A percentile compares a stretch with the other conserved stretches of the same genome.
phyloP scores from a whole-genome alignment of 2,888 invertebrate species.

The Lasioglossum lativentre region DNA sequence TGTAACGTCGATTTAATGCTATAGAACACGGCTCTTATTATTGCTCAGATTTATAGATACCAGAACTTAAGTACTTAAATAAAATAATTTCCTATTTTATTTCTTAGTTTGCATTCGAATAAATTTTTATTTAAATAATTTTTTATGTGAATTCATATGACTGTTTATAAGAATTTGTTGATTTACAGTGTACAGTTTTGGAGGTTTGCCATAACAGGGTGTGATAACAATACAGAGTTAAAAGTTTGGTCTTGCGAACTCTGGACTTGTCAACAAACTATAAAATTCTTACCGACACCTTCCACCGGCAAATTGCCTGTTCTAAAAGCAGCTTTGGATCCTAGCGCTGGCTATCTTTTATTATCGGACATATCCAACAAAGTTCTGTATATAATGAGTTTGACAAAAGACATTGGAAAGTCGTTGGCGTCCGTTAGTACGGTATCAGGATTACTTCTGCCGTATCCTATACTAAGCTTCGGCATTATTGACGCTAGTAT shows the following conservation, averaged over 20 bases:
- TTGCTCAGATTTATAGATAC: no score
- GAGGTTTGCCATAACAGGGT: constrained; percentile 97
- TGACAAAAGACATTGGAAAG: constrained; percentile 88
- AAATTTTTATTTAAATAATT: background rate
- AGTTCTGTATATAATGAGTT: constrained; percentile 93
- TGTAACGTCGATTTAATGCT: background rate
- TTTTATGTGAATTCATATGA: background rate
- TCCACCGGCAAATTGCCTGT: constrained; percentile 84
- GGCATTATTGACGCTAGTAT: constrained; percentile 92
- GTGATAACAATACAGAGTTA: constrained; percentile 94
- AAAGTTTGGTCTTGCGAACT: constrained; percentile 98
- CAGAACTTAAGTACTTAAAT: background rate
- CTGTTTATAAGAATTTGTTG: constrained; percentile 33
- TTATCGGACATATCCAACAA: constrained; percentile 95
- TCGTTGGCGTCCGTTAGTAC: constrained; percentile 89
- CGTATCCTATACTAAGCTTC: constrained; percentile 95
- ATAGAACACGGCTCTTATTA: background rate
- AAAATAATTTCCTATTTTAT: background rate
- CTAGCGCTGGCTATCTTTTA: constrained; percentile 93
- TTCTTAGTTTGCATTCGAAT: background rate
- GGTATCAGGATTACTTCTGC: constrained; percentile 94
- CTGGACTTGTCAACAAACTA: constrained; percentile 97
- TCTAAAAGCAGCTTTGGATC: constrained; percentile 93
- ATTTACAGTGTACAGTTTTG: constrained; percentile 91
- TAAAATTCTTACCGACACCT: constrained; percentile 88